phyloP scores from a whole-genome alignment of 1,140 invertebrate genomes.

The Drosophila repleta region DNA sequence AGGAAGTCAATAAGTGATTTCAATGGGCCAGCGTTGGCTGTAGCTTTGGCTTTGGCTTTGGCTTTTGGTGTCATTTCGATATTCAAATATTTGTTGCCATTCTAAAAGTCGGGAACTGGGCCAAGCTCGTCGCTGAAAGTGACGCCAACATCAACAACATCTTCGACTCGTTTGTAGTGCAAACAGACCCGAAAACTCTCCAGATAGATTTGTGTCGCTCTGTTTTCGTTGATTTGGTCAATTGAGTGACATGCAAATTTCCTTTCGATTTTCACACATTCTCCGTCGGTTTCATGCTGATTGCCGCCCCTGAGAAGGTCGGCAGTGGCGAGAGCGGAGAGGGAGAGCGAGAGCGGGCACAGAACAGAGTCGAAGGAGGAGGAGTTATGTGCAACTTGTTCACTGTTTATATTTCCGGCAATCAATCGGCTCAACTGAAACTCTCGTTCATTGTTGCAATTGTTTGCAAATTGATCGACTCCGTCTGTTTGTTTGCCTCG shows the following conservation, averaged over 20 bases:
- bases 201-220: conserved; percentile 55
- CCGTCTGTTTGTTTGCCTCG: conserved; percentile 30
- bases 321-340: conserved; percentile 27
- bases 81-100: conserved; percentile 71
- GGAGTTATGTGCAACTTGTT: conserved; percentile 43
- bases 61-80: conserved; percentile 62
- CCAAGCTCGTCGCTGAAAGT: conserved; percentile 50
- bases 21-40: conserved; percentile 49
- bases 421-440: conserved; percentile 63
- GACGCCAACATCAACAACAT: conserved; percentile 38
- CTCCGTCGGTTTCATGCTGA: conserved; percentile 48
- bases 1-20: conserved; percentile 56
- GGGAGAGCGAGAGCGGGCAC: background rate
- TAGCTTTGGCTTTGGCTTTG: too few relatives aligned
- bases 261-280: conserved; percentile 79
- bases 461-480: conserved; percentile 62
- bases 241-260: conserved; percentile 79
- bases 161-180: conserved; percentile 49
- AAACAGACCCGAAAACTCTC: conserved; percentile 51
- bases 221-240: conserved; percentile 50
- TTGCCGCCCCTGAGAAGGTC: conserved; percentile 55
- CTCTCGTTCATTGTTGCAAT: conserved; percentile 53
- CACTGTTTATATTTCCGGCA: conserved; percentile 76
- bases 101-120: conserved; percentile 58
- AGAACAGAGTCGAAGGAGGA: conserved; percentile 22